These are phyloP conservation scores for Dendrolimus punctatus DNA, from an alignment of 1,140 invertebrate species.

Conservation along the genomic window DNA sequence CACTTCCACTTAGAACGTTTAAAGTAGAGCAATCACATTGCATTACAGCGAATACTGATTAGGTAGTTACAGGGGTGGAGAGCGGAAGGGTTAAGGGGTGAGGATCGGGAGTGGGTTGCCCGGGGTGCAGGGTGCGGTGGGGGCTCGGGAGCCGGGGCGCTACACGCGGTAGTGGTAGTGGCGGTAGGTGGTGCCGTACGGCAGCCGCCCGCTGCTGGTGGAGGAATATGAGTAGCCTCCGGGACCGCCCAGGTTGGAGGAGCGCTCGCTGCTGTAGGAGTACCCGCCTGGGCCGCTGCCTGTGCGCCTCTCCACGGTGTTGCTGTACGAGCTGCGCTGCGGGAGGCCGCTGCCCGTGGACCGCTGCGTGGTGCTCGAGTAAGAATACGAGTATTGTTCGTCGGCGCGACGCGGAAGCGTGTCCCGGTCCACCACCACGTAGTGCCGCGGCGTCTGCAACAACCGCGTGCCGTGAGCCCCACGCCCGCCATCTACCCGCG, in stretches of 20 bases:
- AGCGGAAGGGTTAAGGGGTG: slow-evolving; percentile 1
- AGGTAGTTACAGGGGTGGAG: slow-evolving; percentile 22
- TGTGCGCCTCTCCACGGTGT: slow-evolving; percentile 78
- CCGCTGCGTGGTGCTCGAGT: slow-evolving; percentile 75
- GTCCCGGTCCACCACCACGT: slow-evolving; percentile 85
- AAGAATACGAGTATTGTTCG: slow-evolving; percentile 88
- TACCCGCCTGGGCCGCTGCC: slow-evolving; percentile 78
- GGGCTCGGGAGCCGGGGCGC: slow-evolving; percentile 55
- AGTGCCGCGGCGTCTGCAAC: slow-evolving; percentile 87
- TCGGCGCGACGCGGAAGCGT: slow-evolving; percentile 78
- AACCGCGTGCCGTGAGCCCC: slow-evolving; percentile 46
- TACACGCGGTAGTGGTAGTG: slow-evolving; percentile 90
- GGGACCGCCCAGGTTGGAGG: slow-evolving; percentile 80
- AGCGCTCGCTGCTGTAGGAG: slow-evolving; percentile 82
- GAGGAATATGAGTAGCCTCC: slow-evolving; percentile 88
- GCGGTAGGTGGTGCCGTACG: slow-evolving; percentile 84
- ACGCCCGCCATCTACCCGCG: neutral
- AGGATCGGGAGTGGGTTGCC: slow-evolving; percentile 22
- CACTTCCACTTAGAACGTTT: slow-evolving; percentile 49
- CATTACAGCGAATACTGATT: slow-evolving; percentile 66
- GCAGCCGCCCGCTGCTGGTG: slow-evolving; percentile 81
- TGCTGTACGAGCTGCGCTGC: slow-evolving; percentile 76
- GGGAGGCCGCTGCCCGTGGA: slow-evolving; percentile 62
- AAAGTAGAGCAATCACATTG: slow-evolving; percentile 64
- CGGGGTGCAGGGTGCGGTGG: slow-evolving; percentile 15